Conservation (phyloP, 2,797 vertebrate species). For the Hephaestus fuliginosus region DNA sequence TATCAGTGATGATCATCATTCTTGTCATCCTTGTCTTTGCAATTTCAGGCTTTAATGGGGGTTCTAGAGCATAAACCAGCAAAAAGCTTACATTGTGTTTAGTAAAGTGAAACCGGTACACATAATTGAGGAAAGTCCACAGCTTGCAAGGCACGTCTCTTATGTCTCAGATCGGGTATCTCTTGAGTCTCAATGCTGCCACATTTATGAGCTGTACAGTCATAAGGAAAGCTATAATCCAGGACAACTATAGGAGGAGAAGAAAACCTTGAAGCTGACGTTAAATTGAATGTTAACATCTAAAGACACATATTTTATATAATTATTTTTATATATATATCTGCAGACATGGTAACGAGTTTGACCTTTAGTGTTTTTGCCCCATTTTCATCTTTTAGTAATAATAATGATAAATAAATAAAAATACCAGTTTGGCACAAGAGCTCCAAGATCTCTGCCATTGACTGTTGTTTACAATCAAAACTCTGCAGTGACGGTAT, state of each 20-base stretch:
- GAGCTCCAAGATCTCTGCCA: not conserved
- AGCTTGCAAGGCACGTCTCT: not conserved
- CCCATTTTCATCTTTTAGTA: not conserved
- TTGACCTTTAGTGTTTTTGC: not conserved
- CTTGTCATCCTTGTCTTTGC: constrained; percentile 6
- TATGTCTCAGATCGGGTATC: not conserved
- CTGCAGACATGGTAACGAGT: not conserved
- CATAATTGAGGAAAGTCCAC: not conserved
- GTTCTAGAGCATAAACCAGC: not conserved
- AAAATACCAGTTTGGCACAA: not conserved
- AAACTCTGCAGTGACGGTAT: not conserved
- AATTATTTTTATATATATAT: not conserved
- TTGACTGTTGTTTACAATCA: not conserved
- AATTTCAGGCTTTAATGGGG: not conserved
- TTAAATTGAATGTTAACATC: not conserved
- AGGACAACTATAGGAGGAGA: not conserved
- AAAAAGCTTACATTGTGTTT: not conserved
- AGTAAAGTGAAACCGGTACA: not conserved
- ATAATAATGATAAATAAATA: not conserved
- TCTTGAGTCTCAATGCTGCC: not conserved
- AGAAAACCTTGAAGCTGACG: not conserved
- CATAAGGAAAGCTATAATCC: not conserved
- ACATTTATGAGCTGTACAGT: not conserved
- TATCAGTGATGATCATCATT: not conserved
- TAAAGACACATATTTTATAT: not conserved